phyloP scores from a whole-genome alignment of 2,888 invertebrate genomes.

The Melinopterus prodromus region DNA sequence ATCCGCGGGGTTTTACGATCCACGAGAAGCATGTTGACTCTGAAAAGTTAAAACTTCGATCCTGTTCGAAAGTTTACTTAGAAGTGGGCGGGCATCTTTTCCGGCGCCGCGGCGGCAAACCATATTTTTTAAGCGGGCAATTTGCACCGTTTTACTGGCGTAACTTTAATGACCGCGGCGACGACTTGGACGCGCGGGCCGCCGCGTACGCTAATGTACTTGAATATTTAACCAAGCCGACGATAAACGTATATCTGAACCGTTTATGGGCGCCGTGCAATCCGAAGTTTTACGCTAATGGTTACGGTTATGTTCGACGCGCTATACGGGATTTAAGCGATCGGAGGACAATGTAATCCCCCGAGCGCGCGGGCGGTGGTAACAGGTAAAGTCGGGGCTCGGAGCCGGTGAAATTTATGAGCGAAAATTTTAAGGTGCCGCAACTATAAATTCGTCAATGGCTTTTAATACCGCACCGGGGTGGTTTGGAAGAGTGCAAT shows the following conservation, averaged over 20 bases:
- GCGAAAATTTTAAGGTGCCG: background rate
- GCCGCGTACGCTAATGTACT: background rate
- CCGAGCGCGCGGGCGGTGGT: background rate
- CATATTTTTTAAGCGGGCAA: background rate
- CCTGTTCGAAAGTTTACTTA: no score
- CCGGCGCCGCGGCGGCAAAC: background rate
- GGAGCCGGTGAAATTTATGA: background rate
- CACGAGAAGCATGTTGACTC: no score
- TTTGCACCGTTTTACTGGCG: background rate
- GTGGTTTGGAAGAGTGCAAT: no score
- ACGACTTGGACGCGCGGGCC: background rate
- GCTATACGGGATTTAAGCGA: background rate
- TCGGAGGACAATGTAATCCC: background rate
- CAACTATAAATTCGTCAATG: no score
- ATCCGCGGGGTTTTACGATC: no score
- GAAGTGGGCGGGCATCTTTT: no score
- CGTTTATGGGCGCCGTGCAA: background rate
- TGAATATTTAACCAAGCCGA: background rate
- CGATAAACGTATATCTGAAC: slow-evolving; percentile 4
- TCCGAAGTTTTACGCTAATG: background rate
- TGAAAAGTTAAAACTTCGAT: no score
- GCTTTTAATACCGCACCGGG: no score
- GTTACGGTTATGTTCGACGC: slow-evolving; percentile 4
- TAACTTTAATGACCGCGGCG: background rate
- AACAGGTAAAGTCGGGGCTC: background rate